Evolutionary conservation across 64 coral and sea anemone genomes (phyloP).

Genomic region (Stichodactyla mertensii): DNA sequence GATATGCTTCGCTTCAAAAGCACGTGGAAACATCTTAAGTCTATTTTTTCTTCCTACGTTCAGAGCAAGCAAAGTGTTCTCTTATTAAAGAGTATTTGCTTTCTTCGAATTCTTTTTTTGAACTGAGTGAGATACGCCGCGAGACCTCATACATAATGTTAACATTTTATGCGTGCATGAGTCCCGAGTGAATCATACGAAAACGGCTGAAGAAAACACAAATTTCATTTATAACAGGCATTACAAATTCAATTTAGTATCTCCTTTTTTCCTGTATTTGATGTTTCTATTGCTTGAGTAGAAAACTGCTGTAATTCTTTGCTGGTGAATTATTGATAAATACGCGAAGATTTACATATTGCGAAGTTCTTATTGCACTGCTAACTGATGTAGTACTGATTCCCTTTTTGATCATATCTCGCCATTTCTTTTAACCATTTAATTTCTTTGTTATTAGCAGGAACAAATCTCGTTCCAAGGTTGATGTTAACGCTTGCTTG

Average conservation of each 20-base stretch:
- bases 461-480: background rate
- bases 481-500: background rate
- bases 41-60: background rate
- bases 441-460: conserved; percentile 8
- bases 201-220: background rate
- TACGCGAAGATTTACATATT: conserved; percentile 21
- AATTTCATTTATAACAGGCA: background rate
- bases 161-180: background rate
- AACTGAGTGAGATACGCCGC: background rate
- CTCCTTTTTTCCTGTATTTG: background rate
- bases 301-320: conserved; percentile 11
- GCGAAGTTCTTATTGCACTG: conserved; percentile 13
- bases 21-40: background rate
- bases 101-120: background rate
- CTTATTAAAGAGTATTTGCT: background rate
- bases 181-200: background rate
- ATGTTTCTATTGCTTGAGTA: background rate
- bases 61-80: background rate
- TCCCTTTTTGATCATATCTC: background rate
- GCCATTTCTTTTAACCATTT: background rate
- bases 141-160: background rate
- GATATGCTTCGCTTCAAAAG: background rate
- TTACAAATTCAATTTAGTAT: conserved; percentile 9
- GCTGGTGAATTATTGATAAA: conserved; percentile 23
- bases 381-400: conserved; percentile 13